Conservation (phyloP, 92 coral and sea anemone species). For the Parazoanthus swiftii region DNA sequence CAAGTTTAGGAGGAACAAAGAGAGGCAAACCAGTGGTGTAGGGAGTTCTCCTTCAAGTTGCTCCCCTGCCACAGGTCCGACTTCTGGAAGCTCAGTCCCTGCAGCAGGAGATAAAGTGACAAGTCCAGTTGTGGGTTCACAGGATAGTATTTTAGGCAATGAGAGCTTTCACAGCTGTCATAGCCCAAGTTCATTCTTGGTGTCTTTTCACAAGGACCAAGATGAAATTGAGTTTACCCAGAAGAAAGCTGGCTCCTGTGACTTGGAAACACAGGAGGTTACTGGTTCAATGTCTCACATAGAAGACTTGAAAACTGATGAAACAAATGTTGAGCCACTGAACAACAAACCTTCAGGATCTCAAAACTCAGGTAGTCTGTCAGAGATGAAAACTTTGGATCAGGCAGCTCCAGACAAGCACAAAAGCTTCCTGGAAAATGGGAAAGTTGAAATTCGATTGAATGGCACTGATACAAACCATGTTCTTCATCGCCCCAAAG, state of each 20-base stretch:
- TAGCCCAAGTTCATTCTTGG: slow-evolving; percentile 53
- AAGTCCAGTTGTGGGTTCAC: slow-evolving; percentile 45
- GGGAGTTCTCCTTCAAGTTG: neutral
- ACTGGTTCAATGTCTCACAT: neutral
- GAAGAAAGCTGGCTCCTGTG: neutral
- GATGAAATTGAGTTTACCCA: neutral
- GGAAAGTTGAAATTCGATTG: neutral
- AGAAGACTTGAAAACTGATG: slow-evolving; percentile 1
- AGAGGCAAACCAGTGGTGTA: neutral
- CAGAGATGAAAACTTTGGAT: neutral
- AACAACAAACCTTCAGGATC: neutral
- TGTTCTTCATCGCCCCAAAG: slow-evolving; percentile 30
- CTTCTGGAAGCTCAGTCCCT: neutral
- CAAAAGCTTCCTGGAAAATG: neutral
- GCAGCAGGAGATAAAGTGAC: neutral
- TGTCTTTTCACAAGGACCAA: slow-evolving; percentile 25
- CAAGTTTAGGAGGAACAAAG: slow-evolving; percentile 46
- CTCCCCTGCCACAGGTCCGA: slow-evolving; percentile 14
- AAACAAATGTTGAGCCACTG: neutral
- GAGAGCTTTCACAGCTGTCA: slow-evolving; percentile 78
- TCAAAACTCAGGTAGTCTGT: neutral
- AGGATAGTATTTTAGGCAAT: slow-evolving; percentile 7
- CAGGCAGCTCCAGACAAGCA: neutral
- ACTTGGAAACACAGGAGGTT: neutral
- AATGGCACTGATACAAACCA: slow-evolving; percentile 4